Evolutionary conservation across 2,888 invertebrate species (phyloP).

Genomic region (Magallana nippona): DNA sequence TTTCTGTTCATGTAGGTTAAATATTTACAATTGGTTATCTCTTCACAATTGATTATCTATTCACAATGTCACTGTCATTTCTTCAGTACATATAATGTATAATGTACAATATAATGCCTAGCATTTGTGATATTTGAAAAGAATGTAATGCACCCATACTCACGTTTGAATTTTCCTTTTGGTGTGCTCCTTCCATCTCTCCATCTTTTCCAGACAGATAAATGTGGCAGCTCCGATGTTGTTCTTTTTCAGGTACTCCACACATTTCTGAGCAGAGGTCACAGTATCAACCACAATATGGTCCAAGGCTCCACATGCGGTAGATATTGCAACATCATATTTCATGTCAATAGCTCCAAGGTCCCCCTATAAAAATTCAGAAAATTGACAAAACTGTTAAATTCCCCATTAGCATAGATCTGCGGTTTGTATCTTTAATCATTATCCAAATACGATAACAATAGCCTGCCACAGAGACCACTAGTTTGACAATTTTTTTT

Average conservation of each 20-base stretch:
- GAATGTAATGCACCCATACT: constrained; percentile 44
- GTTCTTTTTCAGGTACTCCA: constrained; percentile 88
- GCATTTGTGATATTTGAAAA: not conserved
- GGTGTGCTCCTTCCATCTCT: constrained; percentile 74
- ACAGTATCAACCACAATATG: constrained; percentile 95
- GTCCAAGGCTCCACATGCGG: constrained; percentile 92
- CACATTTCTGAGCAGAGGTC: constrained; percentile 90
- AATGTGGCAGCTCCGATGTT: constrained; percentile 93
- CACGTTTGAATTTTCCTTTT: constrained; percentile 75
- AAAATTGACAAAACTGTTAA: too few species aligned
- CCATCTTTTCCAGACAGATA: constrained; percentile 90
- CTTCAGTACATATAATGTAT: too few species aligned
- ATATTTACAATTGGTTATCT: too few species aligned
- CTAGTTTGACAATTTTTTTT: too few species aligned
- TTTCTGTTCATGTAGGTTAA: too few species aligned
- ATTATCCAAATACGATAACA: too few species aligned
- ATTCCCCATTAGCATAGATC: too few species aligned
- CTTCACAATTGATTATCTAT: too few species aligned
- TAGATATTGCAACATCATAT: constrained; percentile 97
- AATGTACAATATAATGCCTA: not conserved
- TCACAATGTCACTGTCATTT: too few species aligned
- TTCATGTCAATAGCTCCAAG: constrained; percentile 94
- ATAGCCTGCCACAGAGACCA: too few species aligned
- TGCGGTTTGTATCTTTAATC: too few species aligned
- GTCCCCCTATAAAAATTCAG: constrained; percentile 87